Base-by-base conservation (phyloP, 2,888 invertebrate genomes). In the Malachius bipustulatus region DNA sequence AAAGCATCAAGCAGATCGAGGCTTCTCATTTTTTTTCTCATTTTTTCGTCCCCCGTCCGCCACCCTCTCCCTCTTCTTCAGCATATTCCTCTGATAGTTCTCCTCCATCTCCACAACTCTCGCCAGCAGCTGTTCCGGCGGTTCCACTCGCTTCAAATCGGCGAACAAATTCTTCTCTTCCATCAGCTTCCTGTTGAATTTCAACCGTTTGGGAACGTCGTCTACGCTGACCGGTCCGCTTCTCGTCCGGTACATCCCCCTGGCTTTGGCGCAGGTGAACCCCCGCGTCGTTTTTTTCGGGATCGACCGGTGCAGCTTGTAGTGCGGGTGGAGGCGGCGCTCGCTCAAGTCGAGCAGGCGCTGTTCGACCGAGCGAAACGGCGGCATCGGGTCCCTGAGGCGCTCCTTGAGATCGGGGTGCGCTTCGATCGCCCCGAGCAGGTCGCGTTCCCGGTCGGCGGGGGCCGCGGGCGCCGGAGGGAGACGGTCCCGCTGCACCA, bases 141-240 rank as follows among this genome's bases (percentile, higher is more conserved):
- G 53, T 26, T 53, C 54, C 6, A 56, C 51, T 30, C 52, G 45
- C 35, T 60, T 60, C 27, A 52, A 52, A 36, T 57, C 55, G 10
- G 48, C 40, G 37, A 48, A 52, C 27, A 59, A 47, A 37, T 60
- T 60, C 41, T 60, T 60, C 39, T 44, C 50, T 19, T 59, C 55
- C 24, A 60, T 34, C 14, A 55, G 30, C 12, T 55, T 48, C 30
- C 44, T 51, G 34, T 55, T 54, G 31, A 57, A 42, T 32, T 51
- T 51, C n/a, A 59, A 41, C 12, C 47, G 46, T 1, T 40, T 37
- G 1, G 59, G 56, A 11, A 55, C 49, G 11, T 57, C 56, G 6
- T 50, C 45, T 3, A 44, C 35, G 11, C 40, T 40, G 1, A 54
- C 43, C 2, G 55, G 54, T 3, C 56, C 57, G 24, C 49, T 52